Evolutionary conservation across 2,113 vertebrate genomes (phyloP).

Genomic region (Plestiodon gilberti): DNA sequence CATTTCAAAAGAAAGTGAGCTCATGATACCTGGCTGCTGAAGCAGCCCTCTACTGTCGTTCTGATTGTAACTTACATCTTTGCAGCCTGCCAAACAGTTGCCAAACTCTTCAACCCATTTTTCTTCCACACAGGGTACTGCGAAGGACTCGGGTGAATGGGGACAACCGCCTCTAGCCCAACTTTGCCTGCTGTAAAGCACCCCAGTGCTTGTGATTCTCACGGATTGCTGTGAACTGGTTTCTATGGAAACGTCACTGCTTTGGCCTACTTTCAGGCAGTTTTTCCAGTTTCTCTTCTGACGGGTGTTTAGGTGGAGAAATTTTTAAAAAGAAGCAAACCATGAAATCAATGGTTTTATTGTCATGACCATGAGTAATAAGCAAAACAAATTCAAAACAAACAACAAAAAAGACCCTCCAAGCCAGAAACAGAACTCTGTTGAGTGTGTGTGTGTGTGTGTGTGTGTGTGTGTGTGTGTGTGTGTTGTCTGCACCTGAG

Average conservation of each 20-base stretch:
- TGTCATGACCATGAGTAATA: background rate
- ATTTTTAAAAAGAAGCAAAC: slow-evolving; percentile 60
- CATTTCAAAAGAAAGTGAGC: background rate
- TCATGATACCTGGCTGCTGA: background rate
- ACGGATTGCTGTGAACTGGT: slow-evolving; percentile 88
- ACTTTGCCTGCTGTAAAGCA: slow-evolving; percentile 59
- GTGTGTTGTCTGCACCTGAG: slow-evolving; percentile 6
- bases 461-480: slow-evolving; percentile 15
- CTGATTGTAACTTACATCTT: background rate
- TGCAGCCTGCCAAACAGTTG: background rate
- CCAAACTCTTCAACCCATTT: slow-evolving; percentile 12
- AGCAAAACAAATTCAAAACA: background rate
- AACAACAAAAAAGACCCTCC: background rate
- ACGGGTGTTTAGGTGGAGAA: slow-evolving; percentile 77
- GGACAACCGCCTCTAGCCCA: slow-evolving; percentile 90
- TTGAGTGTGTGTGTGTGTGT: slow-evolving; percentile 8
- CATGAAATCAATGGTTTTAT: slow-evolving; percentile 49
- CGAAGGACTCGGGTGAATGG: slow-evolving; percentile 91
- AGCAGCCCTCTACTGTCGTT: background rate
- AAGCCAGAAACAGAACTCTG: background rate
- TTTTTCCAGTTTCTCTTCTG: slow-evolving; percentile 82
- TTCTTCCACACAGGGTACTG: slow-evolving; percentile 77
- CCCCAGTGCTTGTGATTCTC: slow-evolving; percentile 84
- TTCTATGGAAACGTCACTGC: slow-evolving; percentile 89
- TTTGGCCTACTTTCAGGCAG: slow-evolving; percentile 92